Base-by-base conservation (phyloP, 2,113 vertebrate species). In the Nerophis lumbriciformis region DNA sequence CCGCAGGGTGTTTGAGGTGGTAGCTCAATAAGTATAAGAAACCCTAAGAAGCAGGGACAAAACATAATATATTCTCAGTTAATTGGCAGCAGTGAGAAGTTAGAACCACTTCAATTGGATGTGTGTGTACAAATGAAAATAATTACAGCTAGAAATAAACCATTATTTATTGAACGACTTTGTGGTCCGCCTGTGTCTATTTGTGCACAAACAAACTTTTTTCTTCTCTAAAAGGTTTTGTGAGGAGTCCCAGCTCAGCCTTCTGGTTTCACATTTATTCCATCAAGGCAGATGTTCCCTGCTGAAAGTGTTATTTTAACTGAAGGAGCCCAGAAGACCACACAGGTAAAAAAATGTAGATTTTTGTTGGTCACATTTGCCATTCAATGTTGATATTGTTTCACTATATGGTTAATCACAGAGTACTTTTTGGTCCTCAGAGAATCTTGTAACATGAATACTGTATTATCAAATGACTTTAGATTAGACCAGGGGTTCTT, bases 191-290 rank as follows among this genome's bases (percentile, higher is more conserved):
- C 19, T 4, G 19, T 9, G n/a, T 50, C 16, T 5, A 11, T 10
- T 10, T 51, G 49, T 51, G 16, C 19, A 8, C 19, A 8, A 19
- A 19, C 16, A 19, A 50, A 8, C n/a, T 1, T 52, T 7, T 55
- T 16, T 79, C 15, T 72, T 9, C 62, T 52, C 63, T 61, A 47
- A 70, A 70, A 92, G 90, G 79, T 80, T 65, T 71, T 72, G n/a
- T 6, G 63, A 53, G 77, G 76, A 52, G 74, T 59, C 35, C 60
- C 83, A 80, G 72, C 83, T 12, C 88, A 88, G 76, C 81, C 90
- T 61, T 15, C 90, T 77, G 72, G 73, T 53, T 94, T 96, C 87
- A 93, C 90, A 4, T 95, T 97, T 53, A 61, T 96, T 55, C 94
- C 95, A 13, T 83, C 86, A 55, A 61, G 92, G 71, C 84, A 91